Conservation (phyloP, 2,888 invertebrate species). For the Ctena decussata region DNA sequence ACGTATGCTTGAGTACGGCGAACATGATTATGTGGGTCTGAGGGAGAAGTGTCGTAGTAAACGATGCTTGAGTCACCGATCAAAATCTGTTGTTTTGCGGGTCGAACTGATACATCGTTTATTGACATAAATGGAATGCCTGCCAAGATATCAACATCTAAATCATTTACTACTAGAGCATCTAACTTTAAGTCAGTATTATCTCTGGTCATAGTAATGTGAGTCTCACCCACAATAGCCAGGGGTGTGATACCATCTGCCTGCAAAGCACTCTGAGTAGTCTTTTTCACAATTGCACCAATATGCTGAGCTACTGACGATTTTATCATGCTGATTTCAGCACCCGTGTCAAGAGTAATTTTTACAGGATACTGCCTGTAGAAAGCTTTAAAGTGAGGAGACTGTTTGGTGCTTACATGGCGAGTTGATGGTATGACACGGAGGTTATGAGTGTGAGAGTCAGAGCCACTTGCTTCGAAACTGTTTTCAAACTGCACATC, state of each 20-base stretch:
- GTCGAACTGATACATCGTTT: conserved; percentile 58
- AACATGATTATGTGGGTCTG: conserved; percentile 10
- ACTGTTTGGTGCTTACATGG: conserved; percentile 31
- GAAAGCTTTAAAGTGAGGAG: conserved; percentile 23
- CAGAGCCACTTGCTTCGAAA: background rate
- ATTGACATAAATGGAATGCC: conserved; percentile 58
- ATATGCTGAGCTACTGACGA: conserved; percentile 24
- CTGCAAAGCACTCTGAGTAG: conserved; percentile 27
- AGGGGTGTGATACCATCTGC: conserved; percentile 28
- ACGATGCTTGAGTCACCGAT: conserved; percentile 16
- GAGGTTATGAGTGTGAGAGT: background rate
- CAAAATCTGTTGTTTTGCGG: conserved; percentile 38
- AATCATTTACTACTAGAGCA: background rate
- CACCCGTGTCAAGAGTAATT: background rate
- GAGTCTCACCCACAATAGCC: conserved; percentile 18
- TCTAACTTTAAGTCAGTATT: background rate
- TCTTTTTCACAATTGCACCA: conserved; percentile 8
- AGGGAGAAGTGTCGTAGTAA: background rate
- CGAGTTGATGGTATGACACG: background rate
- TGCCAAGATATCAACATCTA: conserved; percentile 49
- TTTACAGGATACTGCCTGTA: conserved; percentile 9
- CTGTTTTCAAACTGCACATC: background rate
- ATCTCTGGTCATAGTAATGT: background rate
- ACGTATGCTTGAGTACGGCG: conserved; percentile 30
- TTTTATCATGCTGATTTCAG: too few species aligned